A percentile compares a stretch with the other conserved stretches of the same genome.
phyloP scores from a whole-genome alignment of 2,888 invertebrate genomes.

The Andrena chrysosceles region DNA sequence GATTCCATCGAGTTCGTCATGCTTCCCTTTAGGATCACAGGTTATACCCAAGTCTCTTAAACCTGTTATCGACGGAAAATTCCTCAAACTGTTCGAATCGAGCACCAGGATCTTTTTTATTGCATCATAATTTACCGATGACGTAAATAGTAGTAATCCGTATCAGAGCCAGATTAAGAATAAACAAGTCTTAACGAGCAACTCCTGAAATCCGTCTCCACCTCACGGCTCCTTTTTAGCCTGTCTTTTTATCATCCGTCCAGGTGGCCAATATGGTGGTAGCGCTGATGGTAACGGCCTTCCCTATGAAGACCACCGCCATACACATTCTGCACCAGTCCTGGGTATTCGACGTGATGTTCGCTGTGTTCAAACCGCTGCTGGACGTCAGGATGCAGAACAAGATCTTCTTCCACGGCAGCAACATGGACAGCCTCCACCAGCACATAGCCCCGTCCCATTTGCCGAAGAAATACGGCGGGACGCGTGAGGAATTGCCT shows the following conservation, averaged over 20 bases:
- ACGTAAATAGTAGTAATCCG: too few species aligned
- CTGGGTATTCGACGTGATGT: conserved; percentile 93
- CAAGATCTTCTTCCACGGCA: conserved; percentile 90
- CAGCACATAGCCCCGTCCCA: conserved; percentile 90
- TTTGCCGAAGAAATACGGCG: conserved; percentile 90
- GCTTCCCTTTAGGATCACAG: not conserved
- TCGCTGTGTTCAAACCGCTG: conserved; percentile 92
- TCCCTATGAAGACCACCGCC: conserved; percentile 90
- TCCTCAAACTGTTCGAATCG: not conserved
- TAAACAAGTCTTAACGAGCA: too few species aligned
- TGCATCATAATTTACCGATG: not conserved
- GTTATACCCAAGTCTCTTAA: not conserved
- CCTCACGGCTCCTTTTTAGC: not conserved
- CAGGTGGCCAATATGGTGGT: conserved; percentile 83
- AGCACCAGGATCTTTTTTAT: not conserved
- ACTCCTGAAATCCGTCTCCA: too few species aligned
- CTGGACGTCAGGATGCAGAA: conserved; percentile 89
- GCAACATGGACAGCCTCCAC: conserved; percentile 90
- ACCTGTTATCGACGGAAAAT: not conserved
- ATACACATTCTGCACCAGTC: conserved; percentile 93
- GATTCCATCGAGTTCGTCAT: not conserved
- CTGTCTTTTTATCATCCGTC: conserved; percentile 21
- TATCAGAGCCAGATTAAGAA: too few species aligned
- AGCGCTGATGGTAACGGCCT: conserved; percentile 86
- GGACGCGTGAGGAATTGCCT: conserved; percentile 89